A percentile compares a stretch with the other conserved stretches of the same genome.
Conservation (phyloP, 2,797 vertebrate species). For the Borostomias antarcticus region DNA sequence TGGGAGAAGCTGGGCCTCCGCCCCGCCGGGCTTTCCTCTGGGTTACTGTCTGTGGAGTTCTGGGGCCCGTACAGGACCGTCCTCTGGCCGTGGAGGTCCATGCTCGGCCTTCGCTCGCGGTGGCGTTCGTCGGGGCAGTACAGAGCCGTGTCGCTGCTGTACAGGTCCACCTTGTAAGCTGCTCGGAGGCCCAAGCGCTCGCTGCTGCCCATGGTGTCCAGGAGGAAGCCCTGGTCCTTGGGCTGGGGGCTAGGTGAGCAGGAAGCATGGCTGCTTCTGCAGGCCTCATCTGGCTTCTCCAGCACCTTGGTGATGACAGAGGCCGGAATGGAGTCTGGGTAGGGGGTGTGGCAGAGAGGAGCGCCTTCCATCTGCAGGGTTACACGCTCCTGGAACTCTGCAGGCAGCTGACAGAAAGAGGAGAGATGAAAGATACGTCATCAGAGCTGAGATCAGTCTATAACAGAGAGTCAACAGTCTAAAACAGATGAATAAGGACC, state of each 20-base stretch:
- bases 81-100: slow-evolving; percentile 83
- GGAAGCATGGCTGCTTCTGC: slow-evolving; percentile 84
- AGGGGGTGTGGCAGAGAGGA: slow-evolving; percentile 84
- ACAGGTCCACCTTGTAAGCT: slow-evolving; percentile 88
- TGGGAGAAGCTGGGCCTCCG: slow-evolving; percentile 84
- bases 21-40: slow-evolving; percentile 83
- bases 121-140: slow-evolving; percentile 91
- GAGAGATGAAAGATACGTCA: neutral
- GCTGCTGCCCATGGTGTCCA: slow-evolving; percentile 73
- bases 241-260: slow-evolving; percentile 84
- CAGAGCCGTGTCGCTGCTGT: slow-evolving; percentile 93
- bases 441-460: neutral
- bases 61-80: slow-evolving; percentile 85
- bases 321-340: slow-evolving; percentile 85
- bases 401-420: slow-evolving; percentile 80
- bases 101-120: slow-evolving; percentile 85
- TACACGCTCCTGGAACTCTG: slow-evolving; percentile 92
- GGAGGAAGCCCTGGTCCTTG: slow-evolving; percentile 81
- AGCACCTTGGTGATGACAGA: slow-evolving; percentile 90
- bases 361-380: slow-evolving; percentile 89
- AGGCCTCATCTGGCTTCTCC: slow-evolving; percentile 89
- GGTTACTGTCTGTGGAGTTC: slow-evolving; percentile 91
- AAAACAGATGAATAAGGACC: too few relatives aligned
- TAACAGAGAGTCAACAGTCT: neutral
- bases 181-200: slow-evolving; percentile 80